A percentile compares a stretch with the other conserved stretches of the same genome.
These are phyloP conservation scores for Nymphalis polychloros DNA, from an alignment of 2,888 invertebrate species.

Conservation along the genomic window DNA sequence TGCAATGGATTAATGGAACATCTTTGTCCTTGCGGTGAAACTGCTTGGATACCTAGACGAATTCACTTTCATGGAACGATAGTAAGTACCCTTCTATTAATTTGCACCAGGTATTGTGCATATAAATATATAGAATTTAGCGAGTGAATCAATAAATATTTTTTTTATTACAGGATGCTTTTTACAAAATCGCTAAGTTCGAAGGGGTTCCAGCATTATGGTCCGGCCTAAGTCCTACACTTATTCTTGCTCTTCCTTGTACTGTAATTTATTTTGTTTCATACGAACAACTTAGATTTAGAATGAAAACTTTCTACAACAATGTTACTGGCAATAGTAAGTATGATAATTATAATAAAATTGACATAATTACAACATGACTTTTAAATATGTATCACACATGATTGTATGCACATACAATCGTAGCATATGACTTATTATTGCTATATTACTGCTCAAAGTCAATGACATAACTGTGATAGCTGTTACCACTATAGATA, in stretches of 20 bases:
- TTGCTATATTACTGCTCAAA: too few relatives aligned
- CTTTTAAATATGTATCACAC: neutral
- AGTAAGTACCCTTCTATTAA: constrained; percentile 62
- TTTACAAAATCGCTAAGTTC: constrained; percentile 92
- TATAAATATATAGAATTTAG: constrained; percentile 28
- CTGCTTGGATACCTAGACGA: constrained; percentile 84
- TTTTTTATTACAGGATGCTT: constrained; percentile 89
- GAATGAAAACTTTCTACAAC: constrained; percentile 82
- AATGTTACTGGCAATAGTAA: constrained; percentile 60
- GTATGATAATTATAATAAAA: constrained; percentile 36
- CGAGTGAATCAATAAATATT: neutral
- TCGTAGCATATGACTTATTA: too few relatives aligned
- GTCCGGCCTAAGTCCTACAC: constrained; percentile 98
- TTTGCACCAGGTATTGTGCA: neutral
- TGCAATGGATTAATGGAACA: constrained; percentile 99
- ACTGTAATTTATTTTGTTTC: constrained; percentile 98
- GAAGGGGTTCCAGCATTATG: constrained; percentile 96
- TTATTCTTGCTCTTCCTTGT: constrained; percentile 96
- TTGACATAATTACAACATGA: neutral
- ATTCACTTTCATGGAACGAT: constrained; percentile 90
- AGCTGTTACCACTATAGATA: too few relatives aligned
- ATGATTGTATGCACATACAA: too few relatives aligned
- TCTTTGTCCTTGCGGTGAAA: constrained; percentile 89
- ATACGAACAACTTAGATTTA: constrained; percentile 93
- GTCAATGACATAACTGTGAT: too few relatives aligned